A percentile compares a stretch with the other conserved stretches of the same genome.
phyloP scores from a whole-genome alignment of 1,140 invertebrate genomes.

The Acromyrmex charruanus region DNA sequence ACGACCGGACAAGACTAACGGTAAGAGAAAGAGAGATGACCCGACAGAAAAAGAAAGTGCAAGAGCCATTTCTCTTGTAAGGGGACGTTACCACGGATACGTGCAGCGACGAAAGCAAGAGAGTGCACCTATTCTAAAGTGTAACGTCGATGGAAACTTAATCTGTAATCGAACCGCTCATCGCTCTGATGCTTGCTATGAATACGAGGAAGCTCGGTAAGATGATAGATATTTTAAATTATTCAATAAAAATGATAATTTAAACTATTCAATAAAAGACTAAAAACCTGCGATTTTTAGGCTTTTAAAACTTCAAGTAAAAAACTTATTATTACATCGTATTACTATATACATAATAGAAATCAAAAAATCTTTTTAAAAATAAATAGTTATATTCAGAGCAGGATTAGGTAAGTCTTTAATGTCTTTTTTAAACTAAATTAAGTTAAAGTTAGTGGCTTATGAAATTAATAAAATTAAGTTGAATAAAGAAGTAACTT shows the following conservation, averaged over 20 bases:
- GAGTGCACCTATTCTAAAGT: conserved; percentile 56
- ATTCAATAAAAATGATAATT: background rate
- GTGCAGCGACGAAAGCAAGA: conserved; percentile 67
- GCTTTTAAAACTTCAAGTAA: background rate
- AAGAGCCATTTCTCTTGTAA: conserved; percentile 50
- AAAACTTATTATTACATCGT: background rate
- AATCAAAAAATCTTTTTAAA: conserved; percentile 7
- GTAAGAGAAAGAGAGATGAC: conserved; percentile 47
- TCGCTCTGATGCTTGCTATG: conserved; percentile 19
- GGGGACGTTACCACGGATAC: background rate
- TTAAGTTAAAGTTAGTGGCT: no score
- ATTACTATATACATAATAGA: background rate
- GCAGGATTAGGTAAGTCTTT: no score
- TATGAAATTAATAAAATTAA: no score
- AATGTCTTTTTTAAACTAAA: no score
- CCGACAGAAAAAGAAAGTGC: conserved; percentile 60
- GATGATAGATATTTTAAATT: background rate
- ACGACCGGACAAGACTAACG: conserved; percentile 32
- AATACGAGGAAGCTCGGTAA: conserved; percentile 47
- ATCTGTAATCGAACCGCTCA: conserved; percentile 67
- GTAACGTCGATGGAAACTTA: conserved; percentile 65
- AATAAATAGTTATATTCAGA: background rate
- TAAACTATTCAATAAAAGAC: background rate
- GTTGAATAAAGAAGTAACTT: no score
- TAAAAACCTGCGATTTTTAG: background rate